Conservation (phyloP, 2,113 vertebrate genomes). For the Aldabrachelys gigantea region DNA sequence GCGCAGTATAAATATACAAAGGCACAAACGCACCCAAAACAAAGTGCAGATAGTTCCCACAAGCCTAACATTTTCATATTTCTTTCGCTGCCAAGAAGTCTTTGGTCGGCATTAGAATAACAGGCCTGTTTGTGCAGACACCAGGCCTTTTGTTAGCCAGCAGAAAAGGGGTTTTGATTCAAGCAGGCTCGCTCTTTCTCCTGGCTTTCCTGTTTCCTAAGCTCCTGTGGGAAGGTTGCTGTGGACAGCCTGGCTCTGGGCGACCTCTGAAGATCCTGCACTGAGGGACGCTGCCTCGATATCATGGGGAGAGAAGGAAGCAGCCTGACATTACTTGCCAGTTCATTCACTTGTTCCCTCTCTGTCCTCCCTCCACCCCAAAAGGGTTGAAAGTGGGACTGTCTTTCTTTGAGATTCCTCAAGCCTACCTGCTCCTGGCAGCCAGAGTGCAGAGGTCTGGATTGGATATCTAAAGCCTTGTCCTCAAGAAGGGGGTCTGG, state of each 20-base stretch:
- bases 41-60: conserved; percentile 65
- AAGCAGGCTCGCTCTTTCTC: not conserved
- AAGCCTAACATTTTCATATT: conserved; percentile 75
- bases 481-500: not conserved
- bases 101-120: conserved; percentile 71
- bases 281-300: accelerated
- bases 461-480: not conserved
- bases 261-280: not conserved
- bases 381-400: not conserved
- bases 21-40: not conserved
- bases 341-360: too few relatives aligned
- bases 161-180: conserved; percentile 72
- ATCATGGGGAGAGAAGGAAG: not conserved
- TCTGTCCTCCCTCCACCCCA: too few relatives aligned
- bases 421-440: not conserved
- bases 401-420: not conserved
- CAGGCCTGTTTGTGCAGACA: conserved; percentile 68
- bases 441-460: not conserved
- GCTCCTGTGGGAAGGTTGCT: conserved; percentile 48
- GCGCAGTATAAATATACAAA: conserved; percentile 56
- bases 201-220: conserved; percentile 24
- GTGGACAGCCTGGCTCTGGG: not conserved
- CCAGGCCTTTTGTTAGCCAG: conserved; percentile 71
- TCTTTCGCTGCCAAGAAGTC: conserved; percentile 76
- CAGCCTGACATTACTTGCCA: not conserved